Base-by-base conservation (phyloP, 2,888 invertebrate genomes). In the Lottia scabra region DNA sequence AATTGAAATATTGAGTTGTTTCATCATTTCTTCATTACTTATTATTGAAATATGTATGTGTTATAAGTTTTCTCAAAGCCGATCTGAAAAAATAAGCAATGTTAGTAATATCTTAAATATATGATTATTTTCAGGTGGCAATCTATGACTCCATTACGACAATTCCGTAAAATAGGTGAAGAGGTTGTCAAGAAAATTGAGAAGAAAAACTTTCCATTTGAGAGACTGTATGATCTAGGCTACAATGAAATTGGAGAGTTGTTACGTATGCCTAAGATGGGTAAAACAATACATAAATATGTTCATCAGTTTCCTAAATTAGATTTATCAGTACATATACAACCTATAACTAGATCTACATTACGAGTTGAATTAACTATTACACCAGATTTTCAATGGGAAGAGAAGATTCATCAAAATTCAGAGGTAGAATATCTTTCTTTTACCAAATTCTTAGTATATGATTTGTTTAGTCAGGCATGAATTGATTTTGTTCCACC, bases 311-410 rank as follows among this genome's bases (percentile, higher is more conserved):
- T 90, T 71, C 99, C 99, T 0, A 98, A 98, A 89, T 89, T 99
- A 75, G 98, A 99, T 88, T 91, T 99, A 12, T 94, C 97, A 0
- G 98, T 99, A 0, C 97, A 99, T 87, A 97, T 99, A 81, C 98
- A 99, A 89, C 99, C 99, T 0, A 97, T 99, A 78, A 99, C 99
- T 0, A 88, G 93, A 72, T 91, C 91, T 19, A 99, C 98, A 0
- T 91, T 99, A 26, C 92, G 97, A 70, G 97, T 99, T 0, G 99
- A 99, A 90, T 91, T 99, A 19, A 98, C 98, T 0, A 96, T 99
- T 74, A 97, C 97, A 0, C 99, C 99, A 0, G 99, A 99, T 90
- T 99, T 99, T 90, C 96, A 98, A 86, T 99, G 99, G 99, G 99
- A 99, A 83, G 98, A 98, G 77, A 98, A 98, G 91, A 92, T 95